Evolutionary conservation across 2,797 vertebrate species (phyloP).

Genomic region (Acanthis flammea): DNA sequence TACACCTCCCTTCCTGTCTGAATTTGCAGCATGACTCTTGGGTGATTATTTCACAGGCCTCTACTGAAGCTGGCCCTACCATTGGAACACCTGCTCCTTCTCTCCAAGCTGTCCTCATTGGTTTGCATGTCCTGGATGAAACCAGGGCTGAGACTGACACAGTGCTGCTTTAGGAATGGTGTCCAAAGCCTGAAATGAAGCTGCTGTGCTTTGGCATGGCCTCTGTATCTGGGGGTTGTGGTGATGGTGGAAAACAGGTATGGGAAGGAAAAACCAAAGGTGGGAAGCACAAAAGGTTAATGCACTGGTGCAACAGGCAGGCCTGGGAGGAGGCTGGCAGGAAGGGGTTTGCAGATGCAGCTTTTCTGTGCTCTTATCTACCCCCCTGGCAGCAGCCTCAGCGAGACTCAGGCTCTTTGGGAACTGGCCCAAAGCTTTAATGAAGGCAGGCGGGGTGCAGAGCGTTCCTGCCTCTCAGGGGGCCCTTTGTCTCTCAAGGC

Average conservation of each 20-base stretch:
- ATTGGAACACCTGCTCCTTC: neutral
- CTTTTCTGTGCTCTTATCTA: conserved; percentile 24
- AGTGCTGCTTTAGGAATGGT: neutral
- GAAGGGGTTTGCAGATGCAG: neutral
- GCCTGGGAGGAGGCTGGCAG: neutral
- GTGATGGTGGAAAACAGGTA: neutral
- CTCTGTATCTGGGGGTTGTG: neutral
- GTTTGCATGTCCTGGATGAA: neutral
- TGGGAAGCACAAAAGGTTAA: neutral
- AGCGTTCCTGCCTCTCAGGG: neutral
- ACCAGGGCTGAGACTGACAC: neutral
- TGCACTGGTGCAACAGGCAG: neutral
- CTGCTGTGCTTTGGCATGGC: neutral
- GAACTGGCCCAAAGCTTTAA: conserved; percentile 4
- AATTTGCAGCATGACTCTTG: neutral
- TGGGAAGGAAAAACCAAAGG: neutral
- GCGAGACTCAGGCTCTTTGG: neutral
- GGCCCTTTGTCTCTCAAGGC: conserved; percentile 13
- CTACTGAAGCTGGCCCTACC: neutral
- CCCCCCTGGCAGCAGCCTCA: neutral
- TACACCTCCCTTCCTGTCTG: neutral
- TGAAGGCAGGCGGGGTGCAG: neutral
- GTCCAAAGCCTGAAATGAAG: neutral
- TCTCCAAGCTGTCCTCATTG: neutral
- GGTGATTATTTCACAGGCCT: neutral